Conservation (phyloP, 2,888 invertebrate genomes). For the Litoditis marina region DNA sequence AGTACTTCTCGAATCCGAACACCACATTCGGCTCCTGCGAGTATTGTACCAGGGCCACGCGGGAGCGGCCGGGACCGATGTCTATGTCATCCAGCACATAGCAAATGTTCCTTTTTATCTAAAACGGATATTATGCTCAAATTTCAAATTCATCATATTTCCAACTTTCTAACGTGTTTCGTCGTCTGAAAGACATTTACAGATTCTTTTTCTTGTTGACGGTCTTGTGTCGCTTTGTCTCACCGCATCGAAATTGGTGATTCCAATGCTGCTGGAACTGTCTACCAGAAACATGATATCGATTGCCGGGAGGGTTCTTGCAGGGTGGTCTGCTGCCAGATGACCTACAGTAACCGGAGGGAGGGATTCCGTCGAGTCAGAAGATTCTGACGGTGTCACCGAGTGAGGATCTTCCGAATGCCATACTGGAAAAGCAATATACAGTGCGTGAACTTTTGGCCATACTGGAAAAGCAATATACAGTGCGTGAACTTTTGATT, state of each 20-base stretch:
- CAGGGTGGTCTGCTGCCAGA: constrained; percentile 48
- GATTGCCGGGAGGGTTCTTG: constrained; percentile 52
- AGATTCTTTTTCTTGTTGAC: too few species aligned
- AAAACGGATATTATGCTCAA: constrained; percentile 10
- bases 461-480: too few species aligned
- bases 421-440: too few species aligned
- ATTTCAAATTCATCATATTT: neutral
- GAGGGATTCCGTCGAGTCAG: neutral
- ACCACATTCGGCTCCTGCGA: constrained; percentile 53
- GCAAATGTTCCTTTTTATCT: constrained; percentile 47
- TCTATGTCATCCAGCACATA: constrained; percentile 50
- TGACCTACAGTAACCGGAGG: constrained; percentile 8
- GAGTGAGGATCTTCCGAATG: constrained; percentile 5
- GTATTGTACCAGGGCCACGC: constrained; percentile 50
- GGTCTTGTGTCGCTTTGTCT: constrained; percentile 1
- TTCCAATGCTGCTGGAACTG: constrained; percentile 52
- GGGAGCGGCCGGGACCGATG: constrained; percentile 51
- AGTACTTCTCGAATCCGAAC: constrained; percentile 57
- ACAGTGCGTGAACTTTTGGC: too few species aligned
- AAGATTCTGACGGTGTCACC: too few species aligned
- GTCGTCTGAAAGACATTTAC: too few species aligned
- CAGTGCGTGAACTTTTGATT: too few species aligned
- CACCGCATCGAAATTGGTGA: constrained; percentile 50
- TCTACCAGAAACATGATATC: constrained; percentile 56
- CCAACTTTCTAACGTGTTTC: too few species aligned